Conservation (phyloP, 2,113 vertebrate species). For the Tichodroma muraria region DNA sequence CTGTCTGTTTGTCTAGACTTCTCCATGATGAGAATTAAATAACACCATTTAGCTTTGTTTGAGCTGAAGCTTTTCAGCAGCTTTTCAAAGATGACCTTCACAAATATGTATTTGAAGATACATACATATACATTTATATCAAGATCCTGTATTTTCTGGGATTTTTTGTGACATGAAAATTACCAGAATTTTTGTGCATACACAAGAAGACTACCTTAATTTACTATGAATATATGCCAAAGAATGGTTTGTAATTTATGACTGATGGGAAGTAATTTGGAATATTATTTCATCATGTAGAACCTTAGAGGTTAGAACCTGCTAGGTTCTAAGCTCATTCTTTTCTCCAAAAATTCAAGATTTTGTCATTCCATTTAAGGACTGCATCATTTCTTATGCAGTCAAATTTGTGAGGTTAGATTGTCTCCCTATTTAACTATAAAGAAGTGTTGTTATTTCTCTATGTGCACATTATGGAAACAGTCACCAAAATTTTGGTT, state of each 20-base stretch:
- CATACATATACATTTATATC: rapidly evolving
- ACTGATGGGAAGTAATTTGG: not conserved
- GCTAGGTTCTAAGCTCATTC: not conserved
- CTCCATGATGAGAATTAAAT: not conserved
- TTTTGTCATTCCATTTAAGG: not conserved
- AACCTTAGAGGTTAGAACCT: too few species aligned
- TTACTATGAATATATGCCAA: not conserved
- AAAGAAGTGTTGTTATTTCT: not conserved
- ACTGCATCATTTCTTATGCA: not conserved
- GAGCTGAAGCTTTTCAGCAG: not conserved
- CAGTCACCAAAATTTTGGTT: not conserved
- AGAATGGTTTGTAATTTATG: not conserved
- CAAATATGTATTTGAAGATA: not conserved
- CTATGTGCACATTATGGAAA: not conserved
- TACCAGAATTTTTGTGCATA: not conserved
- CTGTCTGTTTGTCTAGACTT: constrained; percentile 1
- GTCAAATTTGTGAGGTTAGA: not conserved
- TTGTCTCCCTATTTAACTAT: not conserved
- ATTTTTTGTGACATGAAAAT: not conserved
- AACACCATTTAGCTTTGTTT: not conserved
- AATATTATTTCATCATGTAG: not conserved
- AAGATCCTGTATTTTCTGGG: not conserved
- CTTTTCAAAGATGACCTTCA: not conserved
- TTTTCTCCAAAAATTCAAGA: not conserved
- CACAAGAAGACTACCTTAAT: not conserved